Base-by-base conservation (phyloP, 1,140 invertebrate genomes). In the Thereuonema tuberculata region DNA sequence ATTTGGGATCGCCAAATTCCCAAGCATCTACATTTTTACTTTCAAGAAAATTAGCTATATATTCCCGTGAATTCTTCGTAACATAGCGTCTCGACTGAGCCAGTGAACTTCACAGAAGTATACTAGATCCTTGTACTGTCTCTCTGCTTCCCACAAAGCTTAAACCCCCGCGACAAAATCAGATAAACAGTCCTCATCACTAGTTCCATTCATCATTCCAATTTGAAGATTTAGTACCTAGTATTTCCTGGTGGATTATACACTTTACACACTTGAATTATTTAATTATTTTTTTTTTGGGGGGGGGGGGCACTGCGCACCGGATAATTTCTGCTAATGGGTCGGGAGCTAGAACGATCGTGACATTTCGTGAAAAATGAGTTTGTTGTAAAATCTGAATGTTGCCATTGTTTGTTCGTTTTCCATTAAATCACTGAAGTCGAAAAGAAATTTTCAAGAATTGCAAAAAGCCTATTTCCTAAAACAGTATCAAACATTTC, bases 131-230 rank as follows among this genome's bases (percentile, higher is more conserved):
- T 25, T 27, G 21, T 60, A 48, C 26, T 61, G 57, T 37, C 17
- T 54, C 5, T 61, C 46, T n/a, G 56, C 56, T 31, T 58, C 57
- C 20, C 26, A 28, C 59, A 59, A 25, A 43, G 55, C 25, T 61
- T 61, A 37, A 61, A 31, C 17, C 57, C 27, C 21, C 21, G 28
- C 21, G 56, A 61, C 17, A 61, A 54, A 21, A 61, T 61, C 28
- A 29, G 57, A 52, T 61, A 43, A 1, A 61, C 58, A 20, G 26
- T 25, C 37, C 57, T 59, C 55, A 61, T 49, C 1, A 37, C 31
- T 37, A 9, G 5, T 5, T 37, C 31, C 31, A 37, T 37, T 17
- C 31, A 37, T 37, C 31, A 9, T 37, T 37, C 17, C 5, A 37
- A 37, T 5, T 37, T 37, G 31, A 37, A 37, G 31, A 37, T 31